phyloP scores from a whole-genome alignment of 2,113 vertebrate species.

The Tachysurus vachellii region DNA sequence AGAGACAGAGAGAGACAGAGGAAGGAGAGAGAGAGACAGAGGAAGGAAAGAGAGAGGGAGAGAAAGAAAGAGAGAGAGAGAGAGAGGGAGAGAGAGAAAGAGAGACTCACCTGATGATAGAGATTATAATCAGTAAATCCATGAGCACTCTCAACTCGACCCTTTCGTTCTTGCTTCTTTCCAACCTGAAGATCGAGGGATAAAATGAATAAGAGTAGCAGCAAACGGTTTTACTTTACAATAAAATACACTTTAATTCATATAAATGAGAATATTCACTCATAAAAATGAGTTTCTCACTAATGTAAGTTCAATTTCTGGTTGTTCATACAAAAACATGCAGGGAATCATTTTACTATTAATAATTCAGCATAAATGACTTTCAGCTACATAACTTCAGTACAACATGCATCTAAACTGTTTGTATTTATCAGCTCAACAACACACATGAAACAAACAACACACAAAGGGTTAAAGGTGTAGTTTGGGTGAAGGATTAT shows the following conservation, averaged over 20 bases:
- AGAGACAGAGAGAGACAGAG: too few relatives aligned
- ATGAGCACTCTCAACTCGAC: constrained; percentile 53
- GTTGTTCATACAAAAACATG: neutral
- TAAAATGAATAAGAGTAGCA: neutral
- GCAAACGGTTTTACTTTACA: neutral
- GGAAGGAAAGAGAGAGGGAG: too few relatives aligned
- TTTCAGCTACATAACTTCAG: neutral
- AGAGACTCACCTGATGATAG: constrained; percentile 60
- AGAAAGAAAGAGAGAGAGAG: neutral
- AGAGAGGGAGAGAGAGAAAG: neutral
- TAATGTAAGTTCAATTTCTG: too few relatives aligned
- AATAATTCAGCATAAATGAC: neutral
- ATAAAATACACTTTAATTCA: neutral
- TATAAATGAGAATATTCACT: neutral
- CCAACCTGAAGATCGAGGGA: constrained; percentile 55
- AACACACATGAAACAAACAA: neutral
- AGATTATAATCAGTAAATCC: constrained; percentile 53
- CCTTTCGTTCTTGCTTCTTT: constrained; percentile 54
- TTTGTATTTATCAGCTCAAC: neutral
- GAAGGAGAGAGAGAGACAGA: neutral
- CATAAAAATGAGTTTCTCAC: neutral
- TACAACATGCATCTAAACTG: too few relatives aligned
- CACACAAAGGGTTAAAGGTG: neutral
- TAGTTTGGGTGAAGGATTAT: constrained; percentile 33
- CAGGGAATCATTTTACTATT: neutral